These are phyloP conservation scores for Arctopsyche grandis DNA, from an alignment of 1,140 invertebrate species.

Conservation along the genomic window DNA sequence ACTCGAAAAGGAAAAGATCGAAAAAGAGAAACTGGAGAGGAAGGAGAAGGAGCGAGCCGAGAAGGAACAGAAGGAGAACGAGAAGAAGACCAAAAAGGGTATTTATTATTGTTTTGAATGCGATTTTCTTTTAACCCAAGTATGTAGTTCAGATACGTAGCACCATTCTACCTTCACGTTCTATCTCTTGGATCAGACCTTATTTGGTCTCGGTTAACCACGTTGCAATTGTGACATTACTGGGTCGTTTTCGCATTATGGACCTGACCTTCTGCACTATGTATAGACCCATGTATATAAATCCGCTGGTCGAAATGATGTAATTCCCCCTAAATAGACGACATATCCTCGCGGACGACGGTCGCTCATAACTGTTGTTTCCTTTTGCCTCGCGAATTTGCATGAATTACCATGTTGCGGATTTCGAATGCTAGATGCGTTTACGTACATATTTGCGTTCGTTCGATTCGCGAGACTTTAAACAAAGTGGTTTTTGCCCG, in stretches of 20 bases:
- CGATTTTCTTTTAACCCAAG: neutral
- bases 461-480: neutral
- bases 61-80: conserved; percentile 65
- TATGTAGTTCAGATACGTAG: too few species aligned
- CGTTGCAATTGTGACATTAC: conserved; percentile 5
- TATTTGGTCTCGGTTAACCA: neutral
- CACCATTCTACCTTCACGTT: neutral
- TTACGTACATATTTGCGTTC: neutral
- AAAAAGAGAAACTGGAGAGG: conserved; percentile 65
- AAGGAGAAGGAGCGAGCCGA: conserved; percentile 65
- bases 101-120: conserved; percentile 46
- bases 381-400: conserved; percentile 11
- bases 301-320: conserved; percentile 24
- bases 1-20: conserved; percentile 64
- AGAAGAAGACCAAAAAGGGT: conserved; percentile 67
- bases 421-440: neutral
- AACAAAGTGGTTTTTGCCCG: too few species aligned
- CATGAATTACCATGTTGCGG: conserved; percentile 12
- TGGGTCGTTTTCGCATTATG: conserved; percentile 17
- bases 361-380: conserved; percentile 18
- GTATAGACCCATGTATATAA: neutral
- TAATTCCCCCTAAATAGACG: conserved; percentile 27
- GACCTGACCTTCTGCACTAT: conserved; percentile 18
- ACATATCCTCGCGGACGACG: neutral
- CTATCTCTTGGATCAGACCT: neutral